These are phyloP conservation scores for Leptinotarsa rubiginosa DNA, from an alignment of 2,888 invertebrate species.

Conservation along the genomic window DNA sequence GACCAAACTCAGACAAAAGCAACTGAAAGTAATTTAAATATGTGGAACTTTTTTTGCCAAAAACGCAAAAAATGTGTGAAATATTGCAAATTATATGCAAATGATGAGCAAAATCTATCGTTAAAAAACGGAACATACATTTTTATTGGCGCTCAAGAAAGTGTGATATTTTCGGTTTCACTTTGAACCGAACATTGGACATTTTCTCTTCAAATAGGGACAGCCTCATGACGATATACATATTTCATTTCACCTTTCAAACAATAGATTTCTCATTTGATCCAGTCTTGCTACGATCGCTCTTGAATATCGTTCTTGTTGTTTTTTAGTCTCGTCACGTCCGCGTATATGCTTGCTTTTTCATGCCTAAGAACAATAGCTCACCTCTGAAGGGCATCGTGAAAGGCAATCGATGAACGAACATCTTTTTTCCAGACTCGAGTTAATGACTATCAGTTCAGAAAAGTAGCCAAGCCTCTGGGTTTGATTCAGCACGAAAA, in stretches of 20 bases:
- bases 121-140: too few relatives aligned
- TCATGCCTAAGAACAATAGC: slow-evolving; percentile 1
- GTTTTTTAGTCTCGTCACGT: slow-evolving; percentile 8
- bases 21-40: too few relatives aligned
- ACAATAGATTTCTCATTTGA: not conserved
- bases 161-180: too few relatives aligned
- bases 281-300: not conserved
- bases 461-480: not conserved
- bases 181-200: too few relatives aligned
- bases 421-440: not conserved
- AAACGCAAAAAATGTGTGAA: too few relatives aligned
- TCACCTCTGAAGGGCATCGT: not conserved
- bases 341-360: not conserved
- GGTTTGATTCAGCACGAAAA: not conserved
- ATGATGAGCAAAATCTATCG: too few relatives aligned
- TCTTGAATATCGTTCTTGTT: not conserved
- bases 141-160: too few relatives aligned
- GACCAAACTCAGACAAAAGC: too few relatives aligned
- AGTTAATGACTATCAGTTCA: not conserved
- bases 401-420: not conserved
- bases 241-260: not conserved
- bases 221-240: too few relatives aligned
- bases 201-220: too few relatives aligned
- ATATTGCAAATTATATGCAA: too few relatives aligned
- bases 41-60: too few relatives aligned